Percentiles rank a stretch among this genome's conserved stretches.
These are phyloP conservation scores for Mastomys natalensis DNA, from an alignment of 2,113 vertebrate species.

Conservation along the genomic window DNA sequence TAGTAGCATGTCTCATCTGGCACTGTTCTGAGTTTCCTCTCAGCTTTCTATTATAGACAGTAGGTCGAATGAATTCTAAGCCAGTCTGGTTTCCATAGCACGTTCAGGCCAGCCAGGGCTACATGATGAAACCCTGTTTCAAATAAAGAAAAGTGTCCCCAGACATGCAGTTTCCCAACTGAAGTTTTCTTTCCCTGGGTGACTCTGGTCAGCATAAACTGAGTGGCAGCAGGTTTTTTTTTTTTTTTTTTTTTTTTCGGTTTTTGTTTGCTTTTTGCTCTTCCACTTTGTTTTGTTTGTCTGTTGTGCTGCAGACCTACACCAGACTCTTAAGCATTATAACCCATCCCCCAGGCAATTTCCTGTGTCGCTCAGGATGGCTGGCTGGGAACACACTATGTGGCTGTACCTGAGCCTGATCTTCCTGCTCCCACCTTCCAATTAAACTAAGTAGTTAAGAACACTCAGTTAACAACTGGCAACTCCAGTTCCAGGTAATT, in stretches of 20 bases:
- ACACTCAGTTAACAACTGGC: background rate
- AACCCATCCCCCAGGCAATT: background rate
- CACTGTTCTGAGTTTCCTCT: background rate
- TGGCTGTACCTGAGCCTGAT: background rate
- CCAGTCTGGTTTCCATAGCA: background rate
- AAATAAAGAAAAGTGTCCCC: background rate
- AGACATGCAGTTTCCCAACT: background rate
- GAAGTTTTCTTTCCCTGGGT: background rate
- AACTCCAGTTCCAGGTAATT: background rate
- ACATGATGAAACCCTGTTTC: background rate
- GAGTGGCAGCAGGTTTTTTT: background rate
- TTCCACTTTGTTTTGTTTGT: background rate
- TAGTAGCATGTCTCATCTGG: background rate
- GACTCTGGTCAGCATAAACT: background rate
- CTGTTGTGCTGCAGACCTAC: background rate
- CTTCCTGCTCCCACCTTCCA: background rate
- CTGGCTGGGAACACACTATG: background rate
- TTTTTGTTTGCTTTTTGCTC: too few species aligned
- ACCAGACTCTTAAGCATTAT: background rate
- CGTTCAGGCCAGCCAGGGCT: background rate
- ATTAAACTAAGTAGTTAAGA: background rate
- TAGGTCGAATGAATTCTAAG: background rate
- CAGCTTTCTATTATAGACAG: background rate
- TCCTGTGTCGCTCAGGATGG: too few species aligned
- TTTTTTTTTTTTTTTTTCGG: background rate